Base-by-base conservation (phyloP, 2,888 invertebrate genomes). In the Zhuqinia jingwanae region DNA sequence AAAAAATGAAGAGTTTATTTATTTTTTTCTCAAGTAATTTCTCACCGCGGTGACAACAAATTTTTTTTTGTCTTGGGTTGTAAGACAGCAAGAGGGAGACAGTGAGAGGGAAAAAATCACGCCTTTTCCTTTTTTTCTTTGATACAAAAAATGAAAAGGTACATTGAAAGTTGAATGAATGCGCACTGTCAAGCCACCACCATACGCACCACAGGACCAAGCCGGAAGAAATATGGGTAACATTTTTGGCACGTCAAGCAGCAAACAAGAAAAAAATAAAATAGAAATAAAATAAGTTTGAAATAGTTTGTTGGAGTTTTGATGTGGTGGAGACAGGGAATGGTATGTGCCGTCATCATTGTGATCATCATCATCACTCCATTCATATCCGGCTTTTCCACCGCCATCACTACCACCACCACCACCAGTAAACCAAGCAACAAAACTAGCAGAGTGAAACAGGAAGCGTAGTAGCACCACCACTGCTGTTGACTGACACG, bases 211-310 rank as follows among this genome's bases (percentile, higher is more conserved):
- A 73, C 65, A 60, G 65, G 53, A 60, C 5, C 85, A 84, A n/a
- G 30, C 84, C 77, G 86, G 78, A 85, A 88, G 85, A 89, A 76
- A 87, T 87, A 88, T 89, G 88, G 87, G 80, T 27, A 88, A 87
- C 88, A 88, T 87, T 45, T 88, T 88, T 89, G 87, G 82, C 87
- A 83, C 85, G 89, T 77, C 81, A 87, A 78, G 68, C 60, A 84
- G 63, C 56, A 22, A 13, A 30, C 13, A 27, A 27, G 22, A 22
- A 22, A 56, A 20, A 5, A 56, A 47, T 56, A 22, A 20, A 5
- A n/a, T n/a, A n/a, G n/a, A n/a, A n/a, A n/a, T n/a, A n/a, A 56
- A 60, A 60, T 30, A 13, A 36, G 2, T 2, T 60, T 60, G 60
- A 60, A 60, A 60, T 30, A 15, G 27, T 60, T 60, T n/a, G n/a